These are phyloP conservation scores for Caenorhabditis plicata DNA, from an alignment of 2,888 invertebrate genomes.

Conservation along the genomic window DNA sequence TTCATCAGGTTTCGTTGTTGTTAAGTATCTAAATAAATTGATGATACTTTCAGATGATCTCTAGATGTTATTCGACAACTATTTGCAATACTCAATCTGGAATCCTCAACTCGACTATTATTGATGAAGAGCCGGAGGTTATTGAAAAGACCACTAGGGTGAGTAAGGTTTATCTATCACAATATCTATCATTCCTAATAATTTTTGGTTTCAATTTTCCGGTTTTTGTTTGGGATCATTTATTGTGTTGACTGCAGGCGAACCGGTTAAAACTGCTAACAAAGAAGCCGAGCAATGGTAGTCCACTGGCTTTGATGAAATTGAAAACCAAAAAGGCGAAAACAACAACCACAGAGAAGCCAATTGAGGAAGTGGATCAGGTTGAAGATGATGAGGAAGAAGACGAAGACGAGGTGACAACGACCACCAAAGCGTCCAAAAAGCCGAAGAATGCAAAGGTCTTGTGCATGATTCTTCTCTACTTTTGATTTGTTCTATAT, in stretches of 20 bases:
- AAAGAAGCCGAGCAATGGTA: conserved; percentile 23
- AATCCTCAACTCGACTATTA: conserved; percentile 56
- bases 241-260: conserved; percentile 11
- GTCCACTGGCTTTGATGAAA: conserved; percentile 23
- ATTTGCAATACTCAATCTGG: conserved; percentile 58
- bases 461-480: no score
- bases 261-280: conserved; percentile 40
- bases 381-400: conserved; percentile 8
- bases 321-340: conserved; percentile 25
- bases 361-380: conserved; percentile 11
- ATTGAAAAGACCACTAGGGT: conserved; percentile 47
- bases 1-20: conserved; percentile 51
- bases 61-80: conserved; percentile 62
- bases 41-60: conserved; percentile 51
- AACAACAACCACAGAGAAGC: conserved; percentile 22
- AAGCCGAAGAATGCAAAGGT: no score
- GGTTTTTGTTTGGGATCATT: background rate
- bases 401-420: conserved; percentile 24
- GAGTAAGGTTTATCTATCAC: background rate
- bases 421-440: conserved; percentile 24
- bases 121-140: conserved; percentile 44
- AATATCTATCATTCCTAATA: background rate
- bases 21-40: background rate
- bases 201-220: conserved; percentile 1
- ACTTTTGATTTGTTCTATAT: conserved; percentile 1